phyloP scores from a whole-genome alignment of 2,797 vertebrate genomes.

The Ctenochaetus hawaiiensis region DNA sequence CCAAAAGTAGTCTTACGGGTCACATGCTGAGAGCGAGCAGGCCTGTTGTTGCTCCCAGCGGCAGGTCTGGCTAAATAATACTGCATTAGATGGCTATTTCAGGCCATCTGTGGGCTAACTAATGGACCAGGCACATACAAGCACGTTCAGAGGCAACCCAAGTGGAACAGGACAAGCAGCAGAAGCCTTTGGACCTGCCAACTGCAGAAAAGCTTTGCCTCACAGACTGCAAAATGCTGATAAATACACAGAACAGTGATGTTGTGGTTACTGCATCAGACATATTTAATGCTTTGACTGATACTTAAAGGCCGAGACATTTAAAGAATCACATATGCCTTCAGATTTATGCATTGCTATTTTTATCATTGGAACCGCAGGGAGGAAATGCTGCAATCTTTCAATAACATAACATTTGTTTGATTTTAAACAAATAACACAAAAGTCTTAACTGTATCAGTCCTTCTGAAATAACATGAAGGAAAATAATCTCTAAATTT shows the following conservation, averaged over 20 bases:
- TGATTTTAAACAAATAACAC: too few relatives aligned
- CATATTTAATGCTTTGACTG: slow-evolving; percentile 26
- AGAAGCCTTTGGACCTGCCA: slow-evolving; percentile 40
- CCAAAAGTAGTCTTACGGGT: slow-evolving; percentile 36
- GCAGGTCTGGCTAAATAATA: slow-evolving; percentile 73
- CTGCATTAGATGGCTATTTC: slow-evolving; percentile 78
- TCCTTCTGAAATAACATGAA: background rate
- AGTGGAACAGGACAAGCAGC: slow-evolving; percentile 47
- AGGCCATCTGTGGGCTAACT: slow-evolving; percentile 73
- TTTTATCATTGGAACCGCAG: slow-evolving; percentile 1
- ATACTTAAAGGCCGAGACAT: background rate
- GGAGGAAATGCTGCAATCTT: background rate
- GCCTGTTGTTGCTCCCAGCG: slow-evolving; percentile 67
- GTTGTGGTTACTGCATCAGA: slow-evolving; percentile 24
- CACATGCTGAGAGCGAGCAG: slow-evolving; percentile 43
- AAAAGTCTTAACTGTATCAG: background rate
- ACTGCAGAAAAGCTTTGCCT: slow-evolving; percentile 38
- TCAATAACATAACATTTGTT: background rate
- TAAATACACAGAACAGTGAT: slow-evolving; percentile 26
- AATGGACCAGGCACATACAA: slow-evolving; percentile 76
- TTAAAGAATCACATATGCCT: slow-evolving; percentile 14
- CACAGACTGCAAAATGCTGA: slow-evolving; percentile 32
- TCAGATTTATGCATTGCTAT: slow-evolving; percentile 16
- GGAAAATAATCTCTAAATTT: slow-evolving; percentile 3
- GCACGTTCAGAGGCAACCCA: slow-evolving; percentile 76